A percentile compares a stretch with the other conserved stretches of the same genome.
Conservation (phyloP, 1,140 invertebrate species). For the Hypothenemus hampei region DNA sequence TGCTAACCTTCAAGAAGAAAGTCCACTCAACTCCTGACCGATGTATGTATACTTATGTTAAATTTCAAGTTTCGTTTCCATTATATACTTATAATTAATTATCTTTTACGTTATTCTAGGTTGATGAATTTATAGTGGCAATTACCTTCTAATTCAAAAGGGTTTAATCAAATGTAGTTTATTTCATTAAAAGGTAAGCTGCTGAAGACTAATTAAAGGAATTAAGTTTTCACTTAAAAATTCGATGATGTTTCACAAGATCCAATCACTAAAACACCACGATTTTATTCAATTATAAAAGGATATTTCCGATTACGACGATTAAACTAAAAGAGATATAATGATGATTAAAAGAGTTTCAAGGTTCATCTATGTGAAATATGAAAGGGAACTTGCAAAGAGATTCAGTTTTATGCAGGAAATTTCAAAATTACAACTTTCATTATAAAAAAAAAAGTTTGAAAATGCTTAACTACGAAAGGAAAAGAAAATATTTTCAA, state of each 20-base stretch:
- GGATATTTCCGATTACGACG: not conserved
- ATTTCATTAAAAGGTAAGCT: conserved; percentile 11
- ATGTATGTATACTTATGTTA: not conserved
- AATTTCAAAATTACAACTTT: too few species aligned
- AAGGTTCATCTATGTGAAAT: too few species aligned
- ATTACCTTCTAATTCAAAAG: conserved; percentile 14
- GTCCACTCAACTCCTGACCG: not conserved
- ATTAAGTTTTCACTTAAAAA: not conserved
- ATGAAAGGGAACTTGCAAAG: too few species aligned
- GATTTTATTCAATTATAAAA: not conserved
- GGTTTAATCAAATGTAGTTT: conserved; percentile 17
- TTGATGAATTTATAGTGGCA: conserved; percentile 2
- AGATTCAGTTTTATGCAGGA: too few species aligned
- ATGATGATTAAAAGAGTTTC: too few species aligned
- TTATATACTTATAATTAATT: not conserved
- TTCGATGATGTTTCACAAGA: not conserved
- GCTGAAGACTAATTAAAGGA: conserved; percentile 12
- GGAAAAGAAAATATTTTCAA: too few species aligned
- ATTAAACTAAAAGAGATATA: not conserved
- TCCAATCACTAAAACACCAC: not conserved
- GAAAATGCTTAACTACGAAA: too few species aligned
- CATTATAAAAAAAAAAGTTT: too few species aligned
- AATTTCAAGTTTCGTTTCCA: not conserved
- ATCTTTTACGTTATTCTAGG: not conserved
- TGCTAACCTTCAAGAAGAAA: not conserved